Evolutionary conservation across 2,797 vertebrate species (phyloP), one percentile per base, ranked within the genome.

Genomic region (Tenualosa ilisha): DNA sequence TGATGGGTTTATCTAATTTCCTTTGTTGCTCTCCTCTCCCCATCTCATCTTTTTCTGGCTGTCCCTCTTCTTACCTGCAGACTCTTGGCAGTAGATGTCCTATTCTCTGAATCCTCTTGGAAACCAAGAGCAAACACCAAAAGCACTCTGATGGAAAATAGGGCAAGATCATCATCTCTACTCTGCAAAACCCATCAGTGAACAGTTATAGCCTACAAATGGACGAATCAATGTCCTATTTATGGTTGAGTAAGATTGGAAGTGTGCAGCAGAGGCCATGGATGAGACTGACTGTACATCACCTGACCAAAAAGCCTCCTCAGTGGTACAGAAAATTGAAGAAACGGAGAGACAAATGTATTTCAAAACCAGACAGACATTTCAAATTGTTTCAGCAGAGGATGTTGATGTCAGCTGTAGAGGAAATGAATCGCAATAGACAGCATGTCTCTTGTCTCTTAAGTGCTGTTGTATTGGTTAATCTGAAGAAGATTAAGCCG

Each of bases 41-140:
- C 59, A 46, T 79, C 37, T 79, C 37, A 75, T 75, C 46, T 7
- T 46, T 46, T 46, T 40, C 37, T 79, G 72, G 72, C 86, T 86
- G 83, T 86, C 84, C 82, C 87, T 82, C 59, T 63, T 63, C 40
- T 22, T 79, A 40, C 7, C 72, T 79, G 72, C 72, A 43, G 72
- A 43, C 40, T 22, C 37, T 79, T 79, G 72, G 72, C 40, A 43
- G 72, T 46, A 46, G 72, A 79, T n/a, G 17, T 79, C 40, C 72
- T 46, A 43, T 79, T 79, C 72, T 79, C 20, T 13, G 40, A 40
- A 79, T 43, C 37, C 72, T 22, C 37, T 79, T 79, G 5, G 26
- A 46, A 79, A 43, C 17, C 17, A 22, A 37, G 40, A 79, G 40
- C 17, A 46, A 79, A 46, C 6, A 22, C 40, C 17, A 3, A 22